Evolutionary conservation across 1,140 invertebrate genomes (phyloP).

Genomic region (Archegozetes longisetosus): DNA sequence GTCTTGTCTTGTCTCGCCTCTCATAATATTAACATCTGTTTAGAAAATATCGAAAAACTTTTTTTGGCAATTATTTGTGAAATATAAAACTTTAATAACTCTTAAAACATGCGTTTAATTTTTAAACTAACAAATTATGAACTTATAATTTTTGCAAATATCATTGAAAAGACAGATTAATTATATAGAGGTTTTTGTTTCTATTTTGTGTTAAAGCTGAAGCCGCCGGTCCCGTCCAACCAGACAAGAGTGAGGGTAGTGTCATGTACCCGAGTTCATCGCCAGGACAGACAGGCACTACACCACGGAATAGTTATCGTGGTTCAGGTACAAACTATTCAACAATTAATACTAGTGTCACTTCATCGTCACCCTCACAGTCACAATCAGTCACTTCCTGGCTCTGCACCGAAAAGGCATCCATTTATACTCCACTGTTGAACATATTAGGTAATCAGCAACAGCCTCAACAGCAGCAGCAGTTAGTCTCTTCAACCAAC

Average conservation of each 20-base stretch:
- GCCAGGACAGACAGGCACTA: slow-evolving; percentile 20
- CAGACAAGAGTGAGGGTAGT: slow-evolving; percentile 17
- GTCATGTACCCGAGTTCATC: slow-evolving; percentile 21
- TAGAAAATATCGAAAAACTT: no score
- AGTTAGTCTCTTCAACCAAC: slow-evolving; percentile 1
- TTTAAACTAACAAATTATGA: no score
- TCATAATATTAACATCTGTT: no score
- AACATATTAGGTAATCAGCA: slow-evolving; percentile 16
- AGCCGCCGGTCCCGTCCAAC: slow-evolving; percentile 18
- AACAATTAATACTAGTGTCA: neutral
- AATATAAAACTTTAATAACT: no score
- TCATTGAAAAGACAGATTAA: no score
- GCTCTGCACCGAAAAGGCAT: slow-evolving; percentile 14
- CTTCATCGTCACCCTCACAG: slow-evolving; percentile 20
- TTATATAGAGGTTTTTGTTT: no score
- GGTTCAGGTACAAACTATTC: slow-evolving; percentile 28
- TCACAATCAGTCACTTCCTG: slow-evolving; percentile 3
- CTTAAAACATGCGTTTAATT: no score
- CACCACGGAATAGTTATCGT: slow-evolving; percentile 29
- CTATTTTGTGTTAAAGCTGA: slow-evolving; percentile 19
- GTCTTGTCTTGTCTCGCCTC: no score
- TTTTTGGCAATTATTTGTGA: no score
- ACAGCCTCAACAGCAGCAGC: slow-evolving; percentile 18
- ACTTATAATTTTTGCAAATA: no score
- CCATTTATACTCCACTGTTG: slow-evolving; percentile 17